Conservation (phyloP, 2,888 invertebrate species). For the Drosophila niveifrons region DNA sequence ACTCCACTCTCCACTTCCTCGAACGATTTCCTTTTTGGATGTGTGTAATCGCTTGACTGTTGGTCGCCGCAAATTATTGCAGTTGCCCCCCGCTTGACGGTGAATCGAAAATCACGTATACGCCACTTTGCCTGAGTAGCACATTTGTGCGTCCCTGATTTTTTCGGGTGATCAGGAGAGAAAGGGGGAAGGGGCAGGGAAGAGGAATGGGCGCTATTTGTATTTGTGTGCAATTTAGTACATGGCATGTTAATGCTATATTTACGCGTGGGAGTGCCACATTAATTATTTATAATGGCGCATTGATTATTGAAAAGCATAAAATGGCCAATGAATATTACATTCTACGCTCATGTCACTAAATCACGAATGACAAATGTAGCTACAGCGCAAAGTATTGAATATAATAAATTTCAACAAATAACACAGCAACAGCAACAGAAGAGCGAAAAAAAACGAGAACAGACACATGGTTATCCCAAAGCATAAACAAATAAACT, state of each 20-base stretch:
- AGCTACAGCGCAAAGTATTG: constrained; percentile 34
- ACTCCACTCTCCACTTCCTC: too few relatives aligned
- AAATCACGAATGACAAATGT: constrained; percentile 71
- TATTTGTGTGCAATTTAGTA: constrained; percentile 21
- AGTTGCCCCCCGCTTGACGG: constrained; percentile 22
- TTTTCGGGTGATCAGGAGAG: not conserved
- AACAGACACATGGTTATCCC: not conserved
- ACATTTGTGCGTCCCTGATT: constrained; percentile 17
- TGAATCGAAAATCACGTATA: constrained; percentile 22
- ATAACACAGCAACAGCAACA: not conserved
- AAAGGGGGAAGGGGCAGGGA: not conserved
- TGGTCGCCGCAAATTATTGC: constrained; percentile 52
- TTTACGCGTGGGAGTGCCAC: constrained; percentile 20
- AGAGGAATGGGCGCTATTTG: constrained; percentile 21
- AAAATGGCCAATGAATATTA: constrained; percentile 46
- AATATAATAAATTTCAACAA: constrained; percentile 58
- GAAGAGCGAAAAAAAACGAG: not conserved
- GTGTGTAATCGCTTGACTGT: not conserved
- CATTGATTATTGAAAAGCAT: constrained; percentile 53
- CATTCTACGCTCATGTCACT: constrained; percentile 51
- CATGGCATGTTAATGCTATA: constrained; percentile 21
- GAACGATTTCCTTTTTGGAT: not conserved
- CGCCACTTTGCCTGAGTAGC: constrained; percentile 8
- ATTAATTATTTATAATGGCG: constrained; percentile 54
- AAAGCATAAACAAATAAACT: not conserved